Base-by-base conservation (phyloP, 2,888 invertebrate genomes). In the Heliconius ethilla region DNA sequence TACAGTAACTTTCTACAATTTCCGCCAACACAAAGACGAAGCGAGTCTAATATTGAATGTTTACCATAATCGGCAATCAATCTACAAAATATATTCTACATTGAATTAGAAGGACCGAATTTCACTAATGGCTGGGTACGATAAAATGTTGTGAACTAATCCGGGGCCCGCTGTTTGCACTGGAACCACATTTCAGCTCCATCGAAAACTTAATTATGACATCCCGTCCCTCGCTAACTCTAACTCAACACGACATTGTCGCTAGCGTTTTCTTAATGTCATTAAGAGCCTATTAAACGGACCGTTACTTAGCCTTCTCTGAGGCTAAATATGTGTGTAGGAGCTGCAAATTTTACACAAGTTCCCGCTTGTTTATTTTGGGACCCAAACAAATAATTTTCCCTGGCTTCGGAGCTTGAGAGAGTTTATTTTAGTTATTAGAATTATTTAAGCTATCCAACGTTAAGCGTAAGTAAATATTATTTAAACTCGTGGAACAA, bases 141-240 rank as follows among this genome's bases (percentile, higher is more conserved):
- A 33, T 4, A 10, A 59, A 29, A n/a, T 72, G 55, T 72, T 55
- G 59, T 74, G 74, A 18, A 81, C 85, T 83, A 86, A 86, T 85
- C 87, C 84, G 84, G 84, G 84, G 83, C 80, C 83, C 83, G 80
- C 83, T 90, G 88, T 90, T 90, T 89, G 86, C 87, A 83, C 83
- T 85, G 83, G 86, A 89, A 89, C 89, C 89, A 86, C 89, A 89
- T 90, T 90, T 89, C 87, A 86, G 87, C 87, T 87, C 84, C 86
- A 88, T 88, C 88, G 88, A 87, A 91, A 93, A 91, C 89, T 90
- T 89, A 90, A 91, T 91, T 91, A 91, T 86, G 87, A 85, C 83
- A 84, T 82, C 83, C 82, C 83, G 79, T 80, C 83, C 79, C 79
- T 78, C 79, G 81, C 81, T 77, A 77, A 83, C 79, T 83, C 79